These are phyloP conservation scores for Pseudonaja textilis DNA, from an alignment of 2,113 vertebrate genomes.

Conservation along the genomic window DNA sequence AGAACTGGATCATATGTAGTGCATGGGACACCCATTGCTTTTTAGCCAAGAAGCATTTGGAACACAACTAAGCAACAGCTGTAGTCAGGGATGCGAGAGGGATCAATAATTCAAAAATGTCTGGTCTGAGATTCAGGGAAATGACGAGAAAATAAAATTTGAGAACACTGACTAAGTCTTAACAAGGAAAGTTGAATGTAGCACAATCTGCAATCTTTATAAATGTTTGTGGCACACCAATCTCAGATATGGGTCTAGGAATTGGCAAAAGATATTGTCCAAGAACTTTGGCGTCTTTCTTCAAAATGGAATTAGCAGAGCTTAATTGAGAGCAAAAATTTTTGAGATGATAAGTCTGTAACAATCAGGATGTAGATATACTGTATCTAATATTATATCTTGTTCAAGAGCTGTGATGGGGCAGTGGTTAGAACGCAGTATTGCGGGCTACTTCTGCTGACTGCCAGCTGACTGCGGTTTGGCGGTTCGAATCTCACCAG, in stretches of 20 bases:
- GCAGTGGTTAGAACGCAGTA: no score
- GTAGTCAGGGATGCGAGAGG: background rate
- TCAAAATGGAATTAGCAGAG: conserved; percentile 33
- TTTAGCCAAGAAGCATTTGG: background rate
- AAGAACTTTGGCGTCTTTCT: conserved; percentile 21
- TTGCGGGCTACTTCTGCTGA: no score
- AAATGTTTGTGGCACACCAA: conserved; percentile 15
- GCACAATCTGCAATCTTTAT: conserved; percentile 15
- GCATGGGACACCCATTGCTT: rapidly evolving
- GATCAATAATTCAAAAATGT: background rate
- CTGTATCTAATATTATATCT: background rate
- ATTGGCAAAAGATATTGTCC: conserved; percentile 37
- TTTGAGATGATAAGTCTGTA: conserved; percentile 27
- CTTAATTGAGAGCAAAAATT: conserved; percentile 38
- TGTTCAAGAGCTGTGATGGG: background rate
- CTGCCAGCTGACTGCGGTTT: no score
- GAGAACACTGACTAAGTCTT: background rate
- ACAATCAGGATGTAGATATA: conserved; percentile 35
- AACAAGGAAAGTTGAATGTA: conserved; percentile 23
- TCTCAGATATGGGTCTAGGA: background rate
- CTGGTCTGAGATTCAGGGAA: background rate
- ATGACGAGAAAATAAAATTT: background rate
- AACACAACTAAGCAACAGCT: background rate
- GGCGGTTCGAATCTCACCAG: no score
- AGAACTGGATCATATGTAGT: conserved; percentile 33